Evolutionary conservation across 1,140 invertebrate species (phyloP).

Genomic region (Arctopsyche grandis): DNA sequence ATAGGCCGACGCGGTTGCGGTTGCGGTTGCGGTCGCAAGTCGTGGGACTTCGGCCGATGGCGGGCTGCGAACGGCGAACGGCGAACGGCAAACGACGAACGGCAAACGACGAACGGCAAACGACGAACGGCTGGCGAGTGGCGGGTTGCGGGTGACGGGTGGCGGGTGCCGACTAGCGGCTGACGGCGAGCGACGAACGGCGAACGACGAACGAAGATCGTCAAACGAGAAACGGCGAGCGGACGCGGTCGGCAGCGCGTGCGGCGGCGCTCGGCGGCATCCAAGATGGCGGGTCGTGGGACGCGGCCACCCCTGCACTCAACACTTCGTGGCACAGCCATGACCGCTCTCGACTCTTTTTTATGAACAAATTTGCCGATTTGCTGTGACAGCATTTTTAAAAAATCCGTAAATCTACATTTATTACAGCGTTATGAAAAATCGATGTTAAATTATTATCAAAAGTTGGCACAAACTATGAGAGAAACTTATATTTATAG

Average conservation of each 20-base stretch:
- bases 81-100: neutral
- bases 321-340: neutral
- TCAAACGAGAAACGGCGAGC: constrained; percentile 51
- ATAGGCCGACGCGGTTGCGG: no score
- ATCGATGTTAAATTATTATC: no score
- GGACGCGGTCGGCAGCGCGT: constrained; percentile 59
- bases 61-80: neutral
- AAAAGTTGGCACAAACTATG: no score
- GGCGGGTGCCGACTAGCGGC: constrained; percentile 43
- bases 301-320: constrained; percentile 20
- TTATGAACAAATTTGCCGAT: neutral
- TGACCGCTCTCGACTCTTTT: neutral
- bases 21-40: neutral
- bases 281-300: constrained; percentile 43
- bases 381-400: no score
- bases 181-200: constrained; percentile 57
- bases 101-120: no score
- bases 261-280: constrained; percentile 48
- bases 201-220: neutral
- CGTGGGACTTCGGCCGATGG: neutral
- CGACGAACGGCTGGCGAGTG: no score
- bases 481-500: no score
- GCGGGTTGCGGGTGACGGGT: no score
- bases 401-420: no score
- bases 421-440: no score